phyloP scores from a whole-genome alignment of 64 coral and sea anemone genomes.

The Dendronephthya gigantea region DNA sequence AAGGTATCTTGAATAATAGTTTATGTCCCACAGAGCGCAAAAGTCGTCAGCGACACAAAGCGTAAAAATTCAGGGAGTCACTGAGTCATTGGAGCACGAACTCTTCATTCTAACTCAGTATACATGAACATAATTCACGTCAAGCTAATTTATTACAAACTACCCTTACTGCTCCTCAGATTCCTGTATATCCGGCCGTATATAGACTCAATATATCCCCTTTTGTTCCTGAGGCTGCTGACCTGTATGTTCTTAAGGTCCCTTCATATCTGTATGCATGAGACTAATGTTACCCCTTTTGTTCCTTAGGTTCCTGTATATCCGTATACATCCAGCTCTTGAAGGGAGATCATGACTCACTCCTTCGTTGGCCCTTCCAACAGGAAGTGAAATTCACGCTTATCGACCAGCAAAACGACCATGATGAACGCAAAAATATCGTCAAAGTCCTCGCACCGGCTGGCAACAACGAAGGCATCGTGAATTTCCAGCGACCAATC shows the following conservation, averaged over 20 bases:
- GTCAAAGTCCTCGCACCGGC: background rate
- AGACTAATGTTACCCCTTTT: too few relatives aligned
- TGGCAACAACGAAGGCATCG: background rate
- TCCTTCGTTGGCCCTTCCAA: background rate
- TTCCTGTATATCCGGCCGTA: background rate
- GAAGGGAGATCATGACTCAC: background rate
- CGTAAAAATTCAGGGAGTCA: too few relatives aligned
- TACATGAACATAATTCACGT: background rate
- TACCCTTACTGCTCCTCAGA: background rate
- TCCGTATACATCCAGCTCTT: background rate
- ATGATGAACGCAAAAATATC: background rate
- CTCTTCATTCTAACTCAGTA: too few relatives aligned
- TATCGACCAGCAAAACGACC: background rate
- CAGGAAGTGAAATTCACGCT: background rate
- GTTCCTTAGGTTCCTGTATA: background rate
- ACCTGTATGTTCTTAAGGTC: background rate
- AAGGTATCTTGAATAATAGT: too few relatives aligned
- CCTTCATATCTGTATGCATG: background rate
- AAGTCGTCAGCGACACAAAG: too few relatives aligned
- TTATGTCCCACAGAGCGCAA: too few relatives aligned
- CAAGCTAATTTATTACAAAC: too few relatives aligned
- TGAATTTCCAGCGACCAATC: constrained; percentile 18
- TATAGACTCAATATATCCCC: too few relatives aligned
- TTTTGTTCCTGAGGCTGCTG: background rate
- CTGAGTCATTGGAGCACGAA: too few relatives aligned